Percentiles rank a stretch among this genome's conserved stretches.
Conservation (phyloP, 1,140 invertebrate genomes). For the Nasonia longicornis region DNA sequence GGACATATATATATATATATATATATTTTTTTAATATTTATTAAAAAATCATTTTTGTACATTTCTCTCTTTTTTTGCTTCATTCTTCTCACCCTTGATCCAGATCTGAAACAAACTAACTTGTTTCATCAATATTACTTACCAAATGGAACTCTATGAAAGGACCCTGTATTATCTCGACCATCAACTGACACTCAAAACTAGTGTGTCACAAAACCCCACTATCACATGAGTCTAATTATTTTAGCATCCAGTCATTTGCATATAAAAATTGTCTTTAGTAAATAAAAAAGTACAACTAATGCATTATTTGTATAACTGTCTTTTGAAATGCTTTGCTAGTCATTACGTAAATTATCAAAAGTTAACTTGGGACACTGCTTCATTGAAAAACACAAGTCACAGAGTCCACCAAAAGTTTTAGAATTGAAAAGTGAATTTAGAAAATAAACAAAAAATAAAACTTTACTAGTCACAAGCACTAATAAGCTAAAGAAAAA, state of each 20-base stretch:
- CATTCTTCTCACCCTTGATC: not conserved
- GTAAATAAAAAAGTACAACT: slow-evolving; percentile 4
- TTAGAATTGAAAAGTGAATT: slow-evolving; percentile 13
- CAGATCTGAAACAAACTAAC: slow-evolving; percentile 34
- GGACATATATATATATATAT: not conserved
- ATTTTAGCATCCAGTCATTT: slow-evolving; percentile 34
- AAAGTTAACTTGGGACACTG: slow-evolving; percentile 40
- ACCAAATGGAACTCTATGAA: slow-evolving; percentile 13
- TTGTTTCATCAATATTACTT: slow-evolving; percentile 29
- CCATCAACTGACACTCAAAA: slow-evolving; percentile 16
- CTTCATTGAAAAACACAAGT: slow-evolving; percentile 37
- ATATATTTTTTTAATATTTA: not conserved
- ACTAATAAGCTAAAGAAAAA: slow-evolving; percentile 26
- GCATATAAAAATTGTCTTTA: slow-evolving; percentile 22
- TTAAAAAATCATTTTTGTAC: not conserved
- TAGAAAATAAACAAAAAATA: not conserved
- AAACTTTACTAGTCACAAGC: slow-evolving; percentile 30
- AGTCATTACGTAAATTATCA: slow-evolving; percentile 14
- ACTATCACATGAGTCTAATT: slow-evolving; percentile 37
- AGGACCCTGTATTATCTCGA: not conserved
- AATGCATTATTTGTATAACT: not conserved
- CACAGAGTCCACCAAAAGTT: slow-evolving; percentile 42
- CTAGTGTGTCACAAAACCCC: slow-evolving; percentile 34
- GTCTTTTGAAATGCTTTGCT: slow-evolving; percentile 5
- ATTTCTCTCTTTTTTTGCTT: not conserved